Evolutionary conservation across 2,797 vertebrate species (phyloP).

Genomic region (Sebastes diploproa): DNA sequence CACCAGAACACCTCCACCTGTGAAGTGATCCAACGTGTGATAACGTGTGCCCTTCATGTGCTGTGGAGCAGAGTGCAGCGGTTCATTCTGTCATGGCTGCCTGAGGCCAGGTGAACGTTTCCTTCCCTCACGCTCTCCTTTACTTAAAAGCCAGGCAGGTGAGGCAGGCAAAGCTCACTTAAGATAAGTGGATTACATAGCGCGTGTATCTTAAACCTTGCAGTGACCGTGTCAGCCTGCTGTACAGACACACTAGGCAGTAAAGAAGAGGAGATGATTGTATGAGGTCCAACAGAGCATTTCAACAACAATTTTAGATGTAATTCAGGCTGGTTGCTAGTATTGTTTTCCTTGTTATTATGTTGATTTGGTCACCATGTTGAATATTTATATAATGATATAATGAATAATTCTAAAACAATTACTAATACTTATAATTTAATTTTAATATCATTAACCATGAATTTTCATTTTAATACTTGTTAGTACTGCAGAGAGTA

Average conservation of each 20-base stretch:
- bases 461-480: too few relatives aligned
- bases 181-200: slow-evolving; percentile 75
- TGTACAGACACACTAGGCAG: slow-evolving; percentile 22
- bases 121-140: slow-evolving; percentile 63
- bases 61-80: slow-evolving; percentile 43
- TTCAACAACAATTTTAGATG: background rate
- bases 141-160: slow-evolving; percentile 69
- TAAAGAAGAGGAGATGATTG: background rate
- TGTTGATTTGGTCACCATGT: background rate
- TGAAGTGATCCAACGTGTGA: slow-evolving; percentile 60
- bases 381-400: background rate
- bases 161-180: slow-evolving; percentile 69
- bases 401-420: background rate
- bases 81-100: slow-evolving; percentile 63
- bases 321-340: background rate
- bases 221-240: slow-evolving; percentile 59
- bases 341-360: background rate
- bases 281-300: background rate
- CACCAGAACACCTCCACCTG: slow-evolving; percentile 67
- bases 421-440: background rate
- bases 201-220: slow-evolving; percentile 55
- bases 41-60: slow-evolving; percentile 68
- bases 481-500: too few relatives aligned
- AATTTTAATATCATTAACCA: too few relatives aligned
- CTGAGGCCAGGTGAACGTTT: slow-evolving; percentile 69